Base-by-base conservation (phyloP, 37 sponge, comb jelly and placozoan species). In the Cliona cf. orientalis region DNA sequence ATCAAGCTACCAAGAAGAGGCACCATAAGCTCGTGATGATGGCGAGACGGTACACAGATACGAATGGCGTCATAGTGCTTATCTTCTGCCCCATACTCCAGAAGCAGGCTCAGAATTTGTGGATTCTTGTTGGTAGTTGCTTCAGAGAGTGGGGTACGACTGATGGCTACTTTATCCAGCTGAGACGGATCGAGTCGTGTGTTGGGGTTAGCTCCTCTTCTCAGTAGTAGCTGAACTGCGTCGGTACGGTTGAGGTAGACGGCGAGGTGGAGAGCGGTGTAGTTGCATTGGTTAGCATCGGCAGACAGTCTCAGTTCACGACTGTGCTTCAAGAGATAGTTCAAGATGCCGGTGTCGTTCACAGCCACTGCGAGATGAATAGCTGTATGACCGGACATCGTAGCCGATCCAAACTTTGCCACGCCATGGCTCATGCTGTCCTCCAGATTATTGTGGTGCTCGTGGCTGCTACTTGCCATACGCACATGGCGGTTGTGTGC, bases 241-340 rank as follows among this genome's bases (percentile, higher is more conserved):
- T 83, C 61, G 0, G 14, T 26, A 35, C 44, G 68, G 28, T 71
- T 74, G 28, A 79, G 58, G 19, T 44, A 77, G 34, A 87, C 64
- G 17, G 88, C 92, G 3, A 84, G 46, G 67, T 92, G 92, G 49
- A 92, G 92, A 0, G 88, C 60, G 6, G 92, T 83, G 76, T 84
- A 83, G 33, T 76, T 73, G 80, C 84, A 83, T 25, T 64, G 44
- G 21, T 36, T 42, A 29, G 56, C 83, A 4, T 92, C 82, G 39
- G 74, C 28, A 17, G 0, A 29, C 23, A 83, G 25, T 53, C 79
- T 31, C 43, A 92, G 39, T 2, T 42, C 57, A 0, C 44, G 38
- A 25, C 58, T 63, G 69, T 87, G 74, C 7, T 43, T 62, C 14
- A 92, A 35, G 3, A 92, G 73, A 5, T 36, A 34, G 11, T 22